Base-by-base conservation (phyloP, 2,888 invertebrate genomes). In the Neoaliturus tenellus region DNA sequence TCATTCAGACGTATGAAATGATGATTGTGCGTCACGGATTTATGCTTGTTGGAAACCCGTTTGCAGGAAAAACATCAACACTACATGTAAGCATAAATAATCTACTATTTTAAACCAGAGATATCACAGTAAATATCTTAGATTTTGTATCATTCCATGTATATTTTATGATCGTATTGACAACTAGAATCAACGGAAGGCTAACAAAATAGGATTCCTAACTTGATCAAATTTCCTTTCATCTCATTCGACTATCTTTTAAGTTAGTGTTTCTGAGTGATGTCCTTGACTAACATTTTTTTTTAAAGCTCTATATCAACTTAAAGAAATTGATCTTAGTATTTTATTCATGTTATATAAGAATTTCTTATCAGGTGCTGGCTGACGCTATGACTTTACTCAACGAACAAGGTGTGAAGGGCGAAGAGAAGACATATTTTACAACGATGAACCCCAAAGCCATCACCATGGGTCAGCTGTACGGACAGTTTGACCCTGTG, bases 1-100 rank as follows among this genome's bases (percentile, higher is more conserved):
- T 98, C n/a, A 95, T 97, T 85, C 98, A 98, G 91, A 97, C 96
- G 0, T 98, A 94, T 89, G 98, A 98, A 91, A 98, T 98, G 97
- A 97, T 98, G 95, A 95, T 96, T 86, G 97, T 98, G 0, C 93
- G 98, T 83, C 98, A 98, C 90, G 98, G 98, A 0, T 97, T 98
- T 90, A 97, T 98, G 97, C 90, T 98, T 88, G 96, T 98, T 0
- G 98, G 98, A 0, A 96, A 96, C 88, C 95, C 96, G 93, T 94
- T 89, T 92, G 91, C 96, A 67, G 97, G 96, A 0, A 98, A 98
- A 91, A 96, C 97, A 0, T 94, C 93, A 87, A 95, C 96, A 0
- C 91, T 96, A 83, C 94, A 95, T 90, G 87, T 86, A 55, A 84
- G 85, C 71, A 6, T 48, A 6, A 20, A 51, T 51, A n/a, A n/a